A percentile compares a stretch with the other conserved stretches of the same genome.
Conservation (phyloP, 2,113 vertebrate genomes). For the Xiphophorus hellerii region DNA sequence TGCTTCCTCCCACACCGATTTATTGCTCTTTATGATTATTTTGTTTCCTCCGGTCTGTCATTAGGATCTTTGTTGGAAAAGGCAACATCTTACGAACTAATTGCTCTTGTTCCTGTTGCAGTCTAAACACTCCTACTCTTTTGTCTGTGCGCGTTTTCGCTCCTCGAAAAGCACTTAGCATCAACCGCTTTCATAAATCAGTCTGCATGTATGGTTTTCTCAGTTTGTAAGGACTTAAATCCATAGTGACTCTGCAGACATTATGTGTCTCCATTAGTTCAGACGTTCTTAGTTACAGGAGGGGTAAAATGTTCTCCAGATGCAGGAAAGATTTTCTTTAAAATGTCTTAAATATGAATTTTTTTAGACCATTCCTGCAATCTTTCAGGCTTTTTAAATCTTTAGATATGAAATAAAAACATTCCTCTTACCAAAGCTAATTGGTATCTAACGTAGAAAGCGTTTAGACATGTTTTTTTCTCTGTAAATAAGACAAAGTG, state of each 20-base stretch:
- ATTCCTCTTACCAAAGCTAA: no score
- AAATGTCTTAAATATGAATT: not conserved
- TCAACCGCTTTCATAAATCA: not conserved
- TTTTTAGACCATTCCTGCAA: no score
- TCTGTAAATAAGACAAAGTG: no score
- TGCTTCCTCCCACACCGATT: constrained; percentile 18
- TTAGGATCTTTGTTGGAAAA: constrained; percentile 27
- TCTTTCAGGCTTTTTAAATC: no score
- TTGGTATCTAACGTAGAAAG: no score
- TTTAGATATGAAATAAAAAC: no score
- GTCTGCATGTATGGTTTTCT: not conserved
- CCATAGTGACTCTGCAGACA: not conserved
- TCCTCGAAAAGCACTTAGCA: constrained; percentile 13
- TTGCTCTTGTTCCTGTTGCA: constrained; percentile 37
- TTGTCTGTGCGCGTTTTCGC: constrained; percentile 17
- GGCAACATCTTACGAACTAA: constrained; percentile 30
- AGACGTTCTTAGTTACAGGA: not conserved
- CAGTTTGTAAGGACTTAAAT: not conserved
- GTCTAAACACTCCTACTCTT: constrained; percentile 25
- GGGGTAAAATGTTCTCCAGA: not conserved
- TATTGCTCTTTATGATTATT: constrained; percentile 28
- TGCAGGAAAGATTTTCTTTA: not conserved
- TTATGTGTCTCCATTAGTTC: not conserved
- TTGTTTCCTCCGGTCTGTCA: constrained; percentile 28
- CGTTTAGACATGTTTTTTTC: no score